Evolutionary conservation across 1,140 invertebrate species (phyloP), one percentile per base, ranked within the genome.

Genomic region (Camponotus pennsylvanicus): DNA sequence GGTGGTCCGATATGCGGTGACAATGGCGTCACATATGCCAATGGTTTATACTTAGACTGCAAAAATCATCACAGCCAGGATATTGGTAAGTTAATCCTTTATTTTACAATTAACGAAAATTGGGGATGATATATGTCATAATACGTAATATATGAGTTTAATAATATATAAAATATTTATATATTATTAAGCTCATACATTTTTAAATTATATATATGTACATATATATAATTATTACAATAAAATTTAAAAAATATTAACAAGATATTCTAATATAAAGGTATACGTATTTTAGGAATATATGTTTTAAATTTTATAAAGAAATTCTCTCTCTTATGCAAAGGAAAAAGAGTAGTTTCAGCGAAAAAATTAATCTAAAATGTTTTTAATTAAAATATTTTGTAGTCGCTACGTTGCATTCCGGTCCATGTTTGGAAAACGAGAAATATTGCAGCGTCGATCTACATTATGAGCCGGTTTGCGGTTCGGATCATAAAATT

Each of bases 401-500:
- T 42, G 70, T 32, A 88, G 82, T 90, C 66, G 61, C 71, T 4
- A 67, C 89, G 2, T 59, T 78, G n/a, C 79, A 92, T 85, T 32
- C 49, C 37, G 92, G 92, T 40, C n/a, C 70, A 0, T 93, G 92
- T 69, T 64, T 45, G 37, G 59, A 32, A 6, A 87, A 67, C 1
- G 45, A 76, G 21, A 49, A 78, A 11, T 70, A 87, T 3, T 93
- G 91, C 45, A 85, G 88, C n/a, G 84, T 80, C 18, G 89, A 92
- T 83, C 76, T 91, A 63, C 73, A 92, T 87, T 94, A 93, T 40
- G n/a, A 79, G 8, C 93, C 92, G 0, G 87, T 94, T 11, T 95
- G 94, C 70, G 93, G 92, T 4, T 88, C 75, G 34, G 93, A 94
- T 84, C 88, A 90, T 13, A 78, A 88, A 6, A 93, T 93, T 7